Percentiles rank a stretch among this genome's conserved stretches.
Conservation (phyloP, 2,113 vertebrate genomes). For the Psilopsiagon aymara region DNA sequence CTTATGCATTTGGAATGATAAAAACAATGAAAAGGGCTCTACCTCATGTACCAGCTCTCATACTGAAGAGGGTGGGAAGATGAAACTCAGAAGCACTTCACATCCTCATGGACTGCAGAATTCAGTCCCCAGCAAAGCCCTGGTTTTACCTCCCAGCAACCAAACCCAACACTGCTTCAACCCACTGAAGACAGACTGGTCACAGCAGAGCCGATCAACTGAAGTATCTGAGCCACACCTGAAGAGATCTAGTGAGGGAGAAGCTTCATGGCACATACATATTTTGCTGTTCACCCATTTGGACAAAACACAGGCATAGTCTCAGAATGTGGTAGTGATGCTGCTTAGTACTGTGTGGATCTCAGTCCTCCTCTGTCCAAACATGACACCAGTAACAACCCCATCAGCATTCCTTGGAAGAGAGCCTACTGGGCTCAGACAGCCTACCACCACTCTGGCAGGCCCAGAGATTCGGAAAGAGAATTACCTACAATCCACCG, state of each 20-base stretch:
- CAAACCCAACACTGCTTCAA: neutral
- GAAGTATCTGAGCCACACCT: neutral
- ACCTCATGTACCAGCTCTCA: neutral
- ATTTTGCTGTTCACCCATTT: neutral
- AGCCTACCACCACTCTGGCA: neutral
- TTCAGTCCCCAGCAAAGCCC: neutral
- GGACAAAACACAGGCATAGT: neutral
- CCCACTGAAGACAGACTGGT: neutral
- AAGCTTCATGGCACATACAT: neutral
- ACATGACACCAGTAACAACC: neutral
- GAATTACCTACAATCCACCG: neutral
- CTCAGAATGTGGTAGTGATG: neutral
- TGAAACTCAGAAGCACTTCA: neutral
- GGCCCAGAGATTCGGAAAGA: neutral
- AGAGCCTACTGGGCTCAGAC: neutral
- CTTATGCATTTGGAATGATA: neutral
- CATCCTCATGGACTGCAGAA: neutral
- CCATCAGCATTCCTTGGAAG: neutral
- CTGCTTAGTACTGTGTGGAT: accelerated
- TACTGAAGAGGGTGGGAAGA: neutral
- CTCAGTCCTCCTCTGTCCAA: neutral
- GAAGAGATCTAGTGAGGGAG: neutral
- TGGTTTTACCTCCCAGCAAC: neutral
- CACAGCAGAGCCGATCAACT: neutral
- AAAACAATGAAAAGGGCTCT: neutral